A percentile compares a stretch with the other conserved stretches of the same genome.
Evolutionary conservation across 2,888 invertebrate species (phyloP).

Genomic region (Phyllotreta striolata): DNA sequence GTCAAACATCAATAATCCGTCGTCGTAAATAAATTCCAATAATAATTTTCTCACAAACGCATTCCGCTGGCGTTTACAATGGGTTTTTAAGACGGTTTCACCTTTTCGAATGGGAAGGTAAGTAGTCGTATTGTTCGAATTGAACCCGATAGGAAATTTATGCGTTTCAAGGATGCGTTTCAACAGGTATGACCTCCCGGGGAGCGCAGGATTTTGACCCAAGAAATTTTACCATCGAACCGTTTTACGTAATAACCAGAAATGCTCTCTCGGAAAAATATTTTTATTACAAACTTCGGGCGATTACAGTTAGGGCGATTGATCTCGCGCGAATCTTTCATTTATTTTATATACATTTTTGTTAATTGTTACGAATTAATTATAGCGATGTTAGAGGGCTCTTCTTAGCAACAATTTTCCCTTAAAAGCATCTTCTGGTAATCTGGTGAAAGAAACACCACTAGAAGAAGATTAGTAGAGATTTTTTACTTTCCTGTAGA

Average conservation of each 20-base stretch:
- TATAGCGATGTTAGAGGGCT: no score
- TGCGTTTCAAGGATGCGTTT: constrained; percentile 33
- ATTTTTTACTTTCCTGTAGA: no score
- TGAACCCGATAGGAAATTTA: constrained; percentile 29
- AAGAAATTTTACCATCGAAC: constrained; percentile 31
- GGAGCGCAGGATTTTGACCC: constrained; percentile 45
- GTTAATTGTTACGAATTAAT: no score
- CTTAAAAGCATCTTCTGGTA: no score
- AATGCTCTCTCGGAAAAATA: constrained; percentile 1
- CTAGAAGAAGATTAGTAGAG: no score
- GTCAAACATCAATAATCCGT: constrained; percentile 6
- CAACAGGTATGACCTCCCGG: constrained; percentile 45
- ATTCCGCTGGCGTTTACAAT: constrained; percentile 18
- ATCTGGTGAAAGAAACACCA: no score
- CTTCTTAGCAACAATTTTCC: no score
- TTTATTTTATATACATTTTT: no score
- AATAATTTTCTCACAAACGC: constrained; percentile 15
- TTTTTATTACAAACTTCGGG: no score
- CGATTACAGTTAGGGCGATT: no score
- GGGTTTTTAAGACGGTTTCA: constrained; percentile 12
- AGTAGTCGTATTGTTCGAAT: constrained; percentile 21
- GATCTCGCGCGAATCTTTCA: no score
- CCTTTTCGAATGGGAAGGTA: constrained; percentile 22
- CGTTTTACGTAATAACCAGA: constrained; percentile 6
- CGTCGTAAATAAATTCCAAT: constrained; percentile 9